Base-by-base conservation (phyloP, 2,888 invertebrate species). In the Sicus ferrugineus region DNA sequence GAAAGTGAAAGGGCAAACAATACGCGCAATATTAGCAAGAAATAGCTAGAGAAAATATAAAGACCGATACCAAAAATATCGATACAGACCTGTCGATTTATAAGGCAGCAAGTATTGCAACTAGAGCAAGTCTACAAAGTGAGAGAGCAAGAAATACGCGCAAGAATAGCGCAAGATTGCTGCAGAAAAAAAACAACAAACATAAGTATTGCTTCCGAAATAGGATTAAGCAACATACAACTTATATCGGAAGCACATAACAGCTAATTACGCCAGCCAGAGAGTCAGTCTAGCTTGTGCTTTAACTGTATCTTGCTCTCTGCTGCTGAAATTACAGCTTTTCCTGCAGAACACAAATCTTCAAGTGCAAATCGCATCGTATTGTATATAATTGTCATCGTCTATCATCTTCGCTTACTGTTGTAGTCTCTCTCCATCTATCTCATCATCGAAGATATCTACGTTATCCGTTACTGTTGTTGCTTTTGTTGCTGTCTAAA, bases 261-360 rank as follows among this genome's bases (percentile, higher is more conserved):
- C n/a, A n/a, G n/a, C n/a, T n/a, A n/a, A n/a, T n/a, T n/a, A n/a
- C n/a, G 67, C 75, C 76, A 79, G 78, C 79, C 64, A 75, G 64
- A 75, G 78, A 81, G 80, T 81, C 77, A 81, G 81, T 81, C 81
- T 82, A 80, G 78, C 74, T 69, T 42, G 59, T 64, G 28, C 63
- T 28, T 48, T 9, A n/a, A n/a, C n/a, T n/a, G n/a, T n/a, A n/a
- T n/a, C n/a, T n/a, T n/a, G n/a, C n/a, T n/a, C n/a, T n/a, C n/a
- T n/a, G n/a, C n/a, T n/a, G n/a, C n/a, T n/a, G n/a, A n/a, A n/a
- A n/a, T n/a, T n/a, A n/a, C n/a, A n/a, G n/a, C n/a, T n/a, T n/a
- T n/a, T n/a, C n/a, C n/a, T n/a, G 48, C 48, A 46, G 30, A 46
- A 3, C 26, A 30, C 16, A 63, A 3, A 26, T 19, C 38, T 46